Percentiles rank a stretch among this genome's conserved stretches.
Evolutionary conservation across 2,797 vertebrate genomes (phyloP).

Genomic region (Mormyrops boulengeri): DNA sequence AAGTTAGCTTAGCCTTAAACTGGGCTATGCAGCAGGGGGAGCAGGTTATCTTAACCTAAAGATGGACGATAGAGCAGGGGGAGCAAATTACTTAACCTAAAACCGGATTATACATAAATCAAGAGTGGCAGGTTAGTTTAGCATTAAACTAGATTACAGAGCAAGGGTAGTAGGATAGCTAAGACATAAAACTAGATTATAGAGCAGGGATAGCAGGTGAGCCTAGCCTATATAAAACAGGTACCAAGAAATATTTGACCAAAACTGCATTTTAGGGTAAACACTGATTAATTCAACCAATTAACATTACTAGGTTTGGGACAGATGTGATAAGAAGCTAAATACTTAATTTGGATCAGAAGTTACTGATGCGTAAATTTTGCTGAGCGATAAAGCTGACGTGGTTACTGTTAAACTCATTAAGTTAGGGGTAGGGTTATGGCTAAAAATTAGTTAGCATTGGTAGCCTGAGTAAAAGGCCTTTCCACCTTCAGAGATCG

Average conservation of each 20-base stretch:
- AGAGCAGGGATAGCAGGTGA: background rate
- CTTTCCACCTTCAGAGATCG: slow-evolving; percentile 67
- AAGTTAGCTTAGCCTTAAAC: background rate
- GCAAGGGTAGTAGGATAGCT: background rate
- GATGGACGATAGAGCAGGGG: background rate
- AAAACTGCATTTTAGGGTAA: background rate
- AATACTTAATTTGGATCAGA: background rate
- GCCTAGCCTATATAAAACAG: background rate
- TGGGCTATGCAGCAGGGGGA: background rate
- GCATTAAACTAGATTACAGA: background rate
- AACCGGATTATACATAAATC: background rate
- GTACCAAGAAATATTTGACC: background rate
- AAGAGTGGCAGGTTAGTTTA: no score
- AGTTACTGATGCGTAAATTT: background rate
- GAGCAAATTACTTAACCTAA: background rate
- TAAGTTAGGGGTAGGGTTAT: background rate
- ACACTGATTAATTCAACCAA: background rate
- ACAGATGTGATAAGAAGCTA: background rate
- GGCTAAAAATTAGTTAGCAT: background rate
- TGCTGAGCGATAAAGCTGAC: background rate
- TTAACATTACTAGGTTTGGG: background rate
- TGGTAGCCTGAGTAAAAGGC: background rate
- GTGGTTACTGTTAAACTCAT: background rate
- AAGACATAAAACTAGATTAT: background rate
- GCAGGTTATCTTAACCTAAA: background rate